Conservation (phyloP, 1,140 invertebrate genomes). For the Aphis gossypii region DNA sequence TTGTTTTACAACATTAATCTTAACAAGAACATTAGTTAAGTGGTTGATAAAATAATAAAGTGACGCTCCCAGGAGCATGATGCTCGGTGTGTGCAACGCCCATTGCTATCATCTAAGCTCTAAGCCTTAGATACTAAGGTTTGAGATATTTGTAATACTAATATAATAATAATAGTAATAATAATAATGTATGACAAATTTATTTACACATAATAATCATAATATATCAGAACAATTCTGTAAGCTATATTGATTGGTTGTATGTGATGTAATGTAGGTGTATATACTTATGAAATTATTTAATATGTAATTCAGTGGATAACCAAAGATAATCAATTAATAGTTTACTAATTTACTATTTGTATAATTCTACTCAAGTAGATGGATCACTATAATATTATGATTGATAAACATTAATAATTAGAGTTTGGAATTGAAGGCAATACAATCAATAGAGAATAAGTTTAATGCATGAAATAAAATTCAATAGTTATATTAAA, state of each 20-base stretch:
- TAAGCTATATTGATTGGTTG: neutral
- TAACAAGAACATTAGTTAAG: too few relatives aligned
- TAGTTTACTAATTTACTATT: neutral
- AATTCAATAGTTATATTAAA: neutral
- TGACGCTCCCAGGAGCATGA: too few relatives aligned
- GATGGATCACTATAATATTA: neutral
- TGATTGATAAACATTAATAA: neutral
- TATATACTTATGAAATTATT: neutral
- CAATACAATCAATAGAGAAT: neutral
- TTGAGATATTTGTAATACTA: neutral
- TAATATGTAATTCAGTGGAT: neutral
- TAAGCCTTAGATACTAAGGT: neutral
- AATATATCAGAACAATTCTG: neutral
- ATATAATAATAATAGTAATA: too few relatives aligned
- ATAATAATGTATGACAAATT: neutral
- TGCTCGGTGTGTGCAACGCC: too few relatives aligned
- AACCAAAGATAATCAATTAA: neutral
- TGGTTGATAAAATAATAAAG: too few relatives aligned
- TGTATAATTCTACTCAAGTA: neutral
- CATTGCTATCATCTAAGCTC: neutral
- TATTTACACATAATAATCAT: neutral
- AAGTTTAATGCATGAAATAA: neutral
- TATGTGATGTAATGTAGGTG: neutral
- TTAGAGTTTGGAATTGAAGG: neutral
- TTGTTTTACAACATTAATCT: too few relatives aligned